Conservation (phyloP, 2,888 invertebrate species). For the Campoplex capitator region DNA sequence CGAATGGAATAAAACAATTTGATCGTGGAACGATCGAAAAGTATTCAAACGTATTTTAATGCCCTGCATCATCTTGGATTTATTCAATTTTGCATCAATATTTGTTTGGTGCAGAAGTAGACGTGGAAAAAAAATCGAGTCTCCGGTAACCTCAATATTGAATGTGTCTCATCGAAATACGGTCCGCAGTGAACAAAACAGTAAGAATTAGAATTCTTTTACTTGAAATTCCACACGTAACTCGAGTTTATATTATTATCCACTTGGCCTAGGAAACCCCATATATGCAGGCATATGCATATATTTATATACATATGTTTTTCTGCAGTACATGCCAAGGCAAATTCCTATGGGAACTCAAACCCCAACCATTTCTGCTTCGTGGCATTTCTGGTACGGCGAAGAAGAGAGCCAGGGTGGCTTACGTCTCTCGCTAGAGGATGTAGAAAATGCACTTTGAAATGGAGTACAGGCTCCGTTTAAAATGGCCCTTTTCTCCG, state of each 20-base stretch:
- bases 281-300: background rate
- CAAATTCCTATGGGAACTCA: conserved; percentile 63
- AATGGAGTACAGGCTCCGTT: conserved; percentile 68
- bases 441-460: conserved; percentile 69
- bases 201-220: conserved; percentile 22
- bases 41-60: no score
- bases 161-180: no score
- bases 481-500: conserved; percentile 66
- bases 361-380: conserved; percentile 36
- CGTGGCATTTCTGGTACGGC: conserved; percentile 54
- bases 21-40: no score
- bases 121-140: no score
- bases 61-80: no score
- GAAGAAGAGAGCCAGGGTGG: conserved; percentile 52
- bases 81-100: no score
- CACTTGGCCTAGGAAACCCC: background rate
- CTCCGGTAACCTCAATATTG: no score
- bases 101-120: no score
- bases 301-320: conserved; percentile 16
- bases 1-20: no score
- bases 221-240: background rate
- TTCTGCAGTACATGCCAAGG: conserved; percentile 58
- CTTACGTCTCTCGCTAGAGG: conserved; percentile 66
- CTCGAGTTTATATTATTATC: background rate
- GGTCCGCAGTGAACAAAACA: conserved; percentile 1